Evolutionary conservation across 2,797 vertebrate species (phyloP).

Genomic region (Neosilurus hyrtlii): DNA sequence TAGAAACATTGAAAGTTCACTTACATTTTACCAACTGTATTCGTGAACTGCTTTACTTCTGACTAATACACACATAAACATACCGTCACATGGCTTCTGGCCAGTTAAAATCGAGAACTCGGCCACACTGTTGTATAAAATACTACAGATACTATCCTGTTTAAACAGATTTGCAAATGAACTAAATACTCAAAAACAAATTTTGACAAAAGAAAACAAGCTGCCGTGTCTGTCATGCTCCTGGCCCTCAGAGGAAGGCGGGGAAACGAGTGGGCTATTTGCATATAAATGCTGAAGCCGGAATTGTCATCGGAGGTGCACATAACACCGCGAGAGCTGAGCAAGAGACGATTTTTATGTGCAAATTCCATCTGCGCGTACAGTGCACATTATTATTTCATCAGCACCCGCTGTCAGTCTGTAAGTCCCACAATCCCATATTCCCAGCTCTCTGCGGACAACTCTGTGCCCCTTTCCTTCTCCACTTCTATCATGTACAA

Average conservation of each 20-base stretch:
- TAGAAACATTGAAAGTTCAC: neutral
- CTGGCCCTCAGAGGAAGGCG: slow-evolving; percentile 67
- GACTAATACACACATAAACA: neutral
- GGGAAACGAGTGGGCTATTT: slow-evolving; percentile 63
- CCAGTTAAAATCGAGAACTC: neutral
- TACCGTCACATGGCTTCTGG: neutral
- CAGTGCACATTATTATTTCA: slow-evolving; percentile 78
- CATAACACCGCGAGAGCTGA: slow-evolving; percentile 64
- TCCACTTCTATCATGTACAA: slow-evolving; percentile 53
- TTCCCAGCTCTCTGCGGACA: slow-evolving; percentile 31
- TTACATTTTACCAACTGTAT: neutral
- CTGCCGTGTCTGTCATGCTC: slow-evolving; percentile 25
- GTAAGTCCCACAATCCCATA: slow-evolving; percentile 63
- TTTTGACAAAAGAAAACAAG: slow-evolving; percentile 68
- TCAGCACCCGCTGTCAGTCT: slow-evolving; percentile 65
- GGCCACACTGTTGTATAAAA: neutral
- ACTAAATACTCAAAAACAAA: slow-evolving; percentile 72
- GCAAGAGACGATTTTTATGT: slow-evolving; percentile 75
- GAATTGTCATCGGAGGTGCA: slow-evolving; percentile 70
- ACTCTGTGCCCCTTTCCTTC: slow-evolving; percentile 15
- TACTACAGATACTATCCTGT: neutral
- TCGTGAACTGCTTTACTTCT: neutral
- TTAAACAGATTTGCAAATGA: slow-evolving; percentile 64
- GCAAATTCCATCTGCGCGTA: slow-evolving; percentile 76
- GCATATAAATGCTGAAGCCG: slow-evolving; percentile 76